Conservation (phyloP, 92 coral and sea anemone species). For the Scolanthus callimorphus region DNA sequence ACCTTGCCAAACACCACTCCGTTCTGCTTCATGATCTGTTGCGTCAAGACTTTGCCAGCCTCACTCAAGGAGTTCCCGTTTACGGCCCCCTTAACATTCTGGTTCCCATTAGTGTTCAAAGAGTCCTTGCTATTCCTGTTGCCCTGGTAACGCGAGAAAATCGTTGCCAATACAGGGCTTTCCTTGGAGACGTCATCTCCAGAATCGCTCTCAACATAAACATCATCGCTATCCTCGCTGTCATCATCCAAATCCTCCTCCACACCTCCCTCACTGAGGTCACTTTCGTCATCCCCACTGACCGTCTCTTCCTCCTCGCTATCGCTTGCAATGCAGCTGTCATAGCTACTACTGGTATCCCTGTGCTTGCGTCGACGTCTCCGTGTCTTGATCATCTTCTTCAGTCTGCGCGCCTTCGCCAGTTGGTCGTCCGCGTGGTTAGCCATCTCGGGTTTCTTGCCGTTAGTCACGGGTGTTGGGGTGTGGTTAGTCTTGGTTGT, state of each 20-base stretch:
- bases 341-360: conserved; percentile 59
- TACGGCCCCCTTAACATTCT: not conserved
- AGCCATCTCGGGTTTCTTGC: conserved; percentile 17
- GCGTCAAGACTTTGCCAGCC: conserved; percentile 40
- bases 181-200: conserved; percentile 39
- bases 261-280: conserved; percentile 93
- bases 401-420: conserved; percentile 51
- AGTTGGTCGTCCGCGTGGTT: conserved; percentile 26
- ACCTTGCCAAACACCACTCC: conserved; percentile 61
- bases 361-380: conserved; percentile 78
- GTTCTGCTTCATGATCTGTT: conserved; percentile 44
- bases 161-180: conserved; percentile 25
- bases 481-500: conserved; percentile 2
- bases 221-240: conserved; percentile 89
- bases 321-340: conserved; percentile 74
- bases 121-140: conserved; percentile 3
- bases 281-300: conserved; percentile 87
- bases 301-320: conserved; percentile 66
- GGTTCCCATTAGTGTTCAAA: no score
- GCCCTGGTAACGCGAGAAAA: conserved; percentile 30
- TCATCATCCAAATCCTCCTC: conserved; percentile 68
- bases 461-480: conserved; percentile 28
- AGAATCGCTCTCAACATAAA: conserved; percentile 79
- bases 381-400: conserved; percentile 72
- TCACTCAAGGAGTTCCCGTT: conserved; percentile 31